These are phyloP conservation scores for Drymonia ruficornis DNA, from an alignment of 2,888 invertebrate genomes.

Conservation along the genomic window DNA sequence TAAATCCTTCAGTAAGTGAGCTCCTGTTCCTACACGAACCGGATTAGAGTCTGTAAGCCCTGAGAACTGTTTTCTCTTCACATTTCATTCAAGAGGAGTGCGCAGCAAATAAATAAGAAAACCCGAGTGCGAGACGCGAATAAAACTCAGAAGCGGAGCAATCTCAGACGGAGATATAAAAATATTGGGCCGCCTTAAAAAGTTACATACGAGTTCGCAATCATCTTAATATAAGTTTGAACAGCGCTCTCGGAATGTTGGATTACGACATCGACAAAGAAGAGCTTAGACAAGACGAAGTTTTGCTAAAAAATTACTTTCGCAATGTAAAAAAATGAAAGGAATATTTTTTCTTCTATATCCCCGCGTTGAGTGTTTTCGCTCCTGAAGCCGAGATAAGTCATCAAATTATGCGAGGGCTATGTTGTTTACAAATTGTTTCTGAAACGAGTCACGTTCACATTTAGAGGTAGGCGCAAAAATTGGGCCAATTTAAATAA, in stretches of 20 bases:
- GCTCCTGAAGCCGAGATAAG: constrained; percentile 59
- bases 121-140: constrained; percentile 49
- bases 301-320: constrained; percentile 39
- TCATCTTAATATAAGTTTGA: constrained; percentile 31
- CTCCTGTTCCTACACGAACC: constrained; percentile 57
- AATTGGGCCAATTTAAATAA: constrained; percentile 63
- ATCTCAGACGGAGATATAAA: constrained; percentile 35
- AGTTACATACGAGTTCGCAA: constrained; percentile 30
- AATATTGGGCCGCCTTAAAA: constrained; percentile 31
- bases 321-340: constrained; percentile 41
- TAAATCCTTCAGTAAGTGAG: constrained; percentile 66
- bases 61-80: constrained; percentile 62
- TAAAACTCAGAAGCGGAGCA: constrained; percentile 45
- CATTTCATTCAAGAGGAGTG: constrained; percentile 58
- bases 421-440: constrained; percentile 68
- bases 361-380: constrained; percentile 53
- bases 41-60: constrained; percentile 67
- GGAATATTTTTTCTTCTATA: constrained; percentile 42
- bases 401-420: constrained; percentile 67
- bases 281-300: constrained; percentile 23
- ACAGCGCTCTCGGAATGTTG: constrained; percentile 18
- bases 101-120: constrained; percentile 59
- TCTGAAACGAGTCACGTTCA: constrained; percentile 63
- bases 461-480: constrained; percentile 54
- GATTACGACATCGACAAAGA: constrained; percentile 23